Conservation (phyloP, 2,797 vertebrate species). For the Manis javanica region DNA sequence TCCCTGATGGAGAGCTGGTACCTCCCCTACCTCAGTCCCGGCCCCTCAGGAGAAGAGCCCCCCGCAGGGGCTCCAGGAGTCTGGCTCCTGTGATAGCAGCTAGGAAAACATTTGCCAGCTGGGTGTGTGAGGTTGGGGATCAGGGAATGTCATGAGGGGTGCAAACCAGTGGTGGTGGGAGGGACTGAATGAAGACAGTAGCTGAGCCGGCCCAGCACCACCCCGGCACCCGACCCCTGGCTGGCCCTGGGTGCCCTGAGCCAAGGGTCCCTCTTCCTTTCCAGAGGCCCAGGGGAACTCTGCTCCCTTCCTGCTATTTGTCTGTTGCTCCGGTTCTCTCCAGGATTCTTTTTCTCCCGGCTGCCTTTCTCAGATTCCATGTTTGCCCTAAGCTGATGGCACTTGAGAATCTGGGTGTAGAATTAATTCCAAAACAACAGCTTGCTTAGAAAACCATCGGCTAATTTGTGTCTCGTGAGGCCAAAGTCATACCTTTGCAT, state of each 20-base stretch:
- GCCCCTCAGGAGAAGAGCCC: background rate
- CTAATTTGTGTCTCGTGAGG: background rate
- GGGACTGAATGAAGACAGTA: background rate
- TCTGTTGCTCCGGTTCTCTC: background rate
- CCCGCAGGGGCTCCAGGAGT: background rate
- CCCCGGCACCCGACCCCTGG: background rate
- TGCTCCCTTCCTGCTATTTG: background rate
- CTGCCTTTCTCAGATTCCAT: background rate
- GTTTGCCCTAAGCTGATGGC: background rate
- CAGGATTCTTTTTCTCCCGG: background rate
- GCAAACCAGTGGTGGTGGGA: background rate
- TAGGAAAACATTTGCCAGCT: background rate
- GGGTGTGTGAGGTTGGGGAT: background rate
- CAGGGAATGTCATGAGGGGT: fast-evolving
- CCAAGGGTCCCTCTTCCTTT: background rate
- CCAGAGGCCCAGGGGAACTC: background rate
- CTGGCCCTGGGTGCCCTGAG: background rate
- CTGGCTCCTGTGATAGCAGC: background rate
- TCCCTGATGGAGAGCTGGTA: background rate
- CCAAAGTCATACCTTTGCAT: background rate
- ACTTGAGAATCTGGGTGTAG: background rate
- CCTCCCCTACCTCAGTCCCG: background rate
- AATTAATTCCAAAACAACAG: background rate
- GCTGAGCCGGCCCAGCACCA: background rate
- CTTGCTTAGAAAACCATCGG: background rate